A percentile compares a stretch with the other conserved stretches of the same genome.
Conservation (phyloP, 2,113 vertebrate species). For the Suncus etruscus region DNA sequence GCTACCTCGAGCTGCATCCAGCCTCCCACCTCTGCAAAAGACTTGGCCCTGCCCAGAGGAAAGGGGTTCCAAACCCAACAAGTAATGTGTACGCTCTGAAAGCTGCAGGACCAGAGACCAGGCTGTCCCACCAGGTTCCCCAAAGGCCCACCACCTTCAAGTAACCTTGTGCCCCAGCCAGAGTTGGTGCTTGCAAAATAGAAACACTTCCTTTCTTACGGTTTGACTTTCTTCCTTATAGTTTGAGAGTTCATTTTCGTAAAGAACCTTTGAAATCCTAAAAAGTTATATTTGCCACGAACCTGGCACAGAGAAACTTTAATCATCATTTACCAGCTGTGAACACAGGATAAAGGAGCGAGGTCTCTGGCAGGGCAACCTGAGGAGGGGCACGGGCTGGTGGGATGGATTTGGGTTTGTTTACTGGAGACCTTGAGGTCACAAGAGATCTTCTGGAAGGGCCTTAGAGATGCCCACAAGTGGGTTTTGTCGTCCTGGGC, state of each 20-base stretch:
- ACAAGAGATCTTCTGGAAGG: accelerated
- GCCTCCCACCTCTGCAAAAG: not conserved
- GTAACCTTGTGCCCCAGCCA: not conserved
- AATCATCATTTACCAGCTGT: not conserved
- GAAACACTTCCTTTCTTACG: too few relatives aligned
- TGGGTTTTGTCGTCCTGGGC: not conserved
- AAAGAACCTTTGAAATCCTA: not conserved
- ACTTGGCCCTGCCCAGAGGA: not conserved
- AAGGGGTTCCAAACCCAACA: not conserved
- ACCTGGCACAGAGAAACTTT: not conserved
- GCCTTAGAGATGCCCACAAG: accelerated
- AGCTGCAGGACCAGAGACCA: not conserved
- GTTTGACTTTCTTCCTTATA: not conserved
- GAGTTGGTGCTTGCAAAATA: accelerated
- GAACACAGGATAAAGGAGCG: not conserved
- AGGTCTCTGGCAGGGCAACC: not conserved
- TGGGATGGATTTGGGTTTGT: not conserved
- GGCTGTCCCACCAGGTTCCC: not conserved
- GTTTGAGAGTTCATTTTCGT: not conserved
- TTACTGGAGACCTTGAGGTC: not conserved
- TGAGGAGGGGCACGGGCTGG: not conserved
- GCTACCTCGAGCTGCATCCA: accelerated
- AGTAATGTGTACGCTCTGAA: accelerated
- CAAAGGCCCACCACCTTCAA: not conserved
- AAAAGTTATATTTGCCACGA: not conserved